Conservation (phyloP, 1,140 invertebrate genomes). For the Physella acuta region DNA sequence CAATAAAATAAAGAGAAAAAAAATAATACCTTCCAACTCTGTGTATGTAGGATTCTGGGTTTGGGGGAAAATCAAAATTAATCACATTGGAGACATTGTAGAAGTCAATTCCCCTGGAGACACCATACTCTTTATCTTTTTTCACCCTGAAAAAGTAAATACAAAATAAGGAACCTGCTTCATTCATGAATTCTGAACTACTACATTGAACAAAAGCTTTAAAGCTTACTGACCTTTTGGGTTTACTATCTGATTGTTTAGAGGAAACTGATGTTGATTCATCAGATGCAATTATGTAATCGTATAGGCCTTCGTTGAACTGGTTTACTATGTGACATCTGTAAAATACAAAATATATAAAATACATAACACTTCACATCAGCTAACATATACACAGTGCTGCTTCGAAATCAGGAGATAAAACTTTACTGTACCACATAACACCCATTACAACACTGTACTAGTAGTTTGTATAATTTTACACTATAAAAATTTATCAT, state of each 20-base stretch:
- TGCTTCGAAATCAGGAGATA: too few species aligned
- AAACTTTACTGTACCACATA: too few species aligned
- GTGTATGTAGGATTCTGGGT: conserved; percentile 88
- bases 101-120: conserved; percentile 95
- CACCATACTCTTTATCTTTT: conserved; percentile 75
- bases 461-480: too few species aligned
- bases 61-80: conserved; percentile 95
- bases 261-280: conserved; percentile 66
- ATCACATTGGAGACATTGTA: conserved; percentile 96
- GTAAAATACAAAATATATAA: conserved; percentile 16
- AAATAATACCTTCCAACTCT: conserved; percentile 74
- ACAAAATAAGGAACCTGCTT: too few species aligned
- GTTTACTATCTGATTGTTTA: not conserved
- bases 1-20: not conserved
- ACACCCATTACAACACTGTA: too few species aligned
- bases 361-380: not conserved
- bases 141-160: not conserved
- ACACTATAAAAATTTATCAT: too few species aligned
- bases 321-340: conserved; percentile 89
- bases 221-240: not conserved
- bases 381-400: not conserved
- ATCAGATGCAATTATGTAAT: conserved; percentile 96
- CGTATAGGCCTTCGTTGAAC: conserved; percentile 92
- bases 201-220: too few species aligned
- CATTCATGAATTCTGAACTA: too few species aligned